phyloP scores from a whole-genome alignment of 92 coral and sea anemone species.

The Epizoanthus stellaris region DNA sequence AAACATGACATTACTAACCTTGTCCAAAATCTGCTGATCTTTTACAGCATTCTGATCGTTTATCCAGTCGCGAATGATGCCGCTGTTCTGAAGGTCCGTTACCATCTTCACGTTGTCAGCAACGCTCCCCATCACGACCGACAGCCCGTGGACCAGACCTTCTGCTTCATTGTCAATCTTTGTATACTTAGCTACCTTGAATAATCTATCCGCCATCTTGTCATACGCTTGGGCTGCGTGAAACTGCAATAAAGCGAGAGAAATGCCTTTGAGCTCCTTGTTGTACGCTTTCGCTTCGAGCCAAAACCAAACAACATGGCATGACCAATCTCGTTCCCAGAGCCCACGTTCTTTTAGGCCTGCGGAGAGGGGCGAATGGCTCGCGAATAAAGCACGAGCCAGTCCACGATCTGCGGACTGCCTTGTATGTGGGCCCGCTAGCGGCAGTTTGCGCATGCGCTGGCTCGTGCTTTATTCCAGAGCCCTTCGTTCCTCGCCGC shows the following conservation, averaged over 20 bases:
- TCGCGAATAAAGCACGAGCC: no score
- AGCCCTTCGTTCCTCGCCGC: no score
- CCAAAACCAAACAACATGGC: no score
- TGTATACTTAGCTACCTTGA: background rate
- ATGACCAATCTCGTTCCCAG: no score
- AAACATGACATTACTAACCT: conserved; percentile 5
- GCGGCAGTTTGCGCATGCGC: no score
- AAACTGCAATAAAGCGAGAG: background rate
- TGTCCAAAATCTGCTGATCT: conserved; percentile 10
- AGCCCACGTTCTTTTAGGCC: no score
- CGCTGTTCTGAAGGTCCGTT: conserved; percentile 22
- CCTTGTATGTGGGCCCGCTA: no score
- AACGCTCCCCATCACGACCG: conserved; percentile 13
- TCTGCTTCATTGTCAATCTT: conserved; percentile 5
- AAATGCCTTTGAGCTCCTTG: no score
- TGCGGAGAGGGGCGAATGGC: no score
- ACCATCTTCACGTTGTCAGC: conserved; percentile 27
- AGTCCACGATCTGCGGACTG: no score
- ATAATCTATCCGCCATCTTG: conserved; percentile 25
- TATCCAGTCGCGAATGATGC: conserved; percentile 36
- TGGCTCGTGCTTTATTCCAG: no score
- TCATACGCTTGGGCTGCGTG: conserved; percentile 24
- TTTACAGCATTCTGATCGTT: conserved; percentile 5
- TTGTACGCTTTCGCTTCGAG: no score
- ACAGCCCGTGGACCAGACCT: conserved; percentile 9